Base-by-base conservation (phyloP, 2,113 vertebrate species). In the Diadophis punctatus region DNA sequence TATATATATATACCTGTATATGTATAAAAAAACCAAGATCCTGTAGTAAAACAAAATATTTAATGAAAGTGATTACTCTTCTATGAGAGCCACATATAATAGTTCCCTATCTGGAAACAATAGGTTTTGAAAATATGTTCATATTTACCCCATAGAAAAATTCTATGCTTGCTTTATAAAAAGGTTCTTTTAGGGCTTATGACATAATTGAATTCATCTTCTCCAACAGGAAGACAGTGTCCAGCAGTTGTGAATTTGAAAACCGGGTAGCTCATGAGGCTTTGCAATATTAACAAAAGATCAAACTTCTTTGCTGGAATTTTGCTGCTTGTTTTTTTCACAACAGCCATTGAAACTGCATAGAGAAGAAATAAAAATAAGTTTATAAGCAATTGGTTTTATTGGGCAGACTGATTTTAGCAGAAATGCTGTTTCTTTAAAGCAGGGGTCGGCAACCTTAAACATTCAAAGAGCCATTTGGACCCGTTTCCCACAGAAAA, bases 301-400 rank as follows among this genome's bases (percentile, higher is more conserved):
- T 98, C 96, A 98, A 86, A 96, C 95, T 9, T 95, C 93, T 63
- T 97, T 95, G 85, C 84, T 94, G 86, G 93, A 96, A 63, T 96
- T 95, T 11, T 4, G 96, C 5, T 87, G 90, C 93, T 96, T 97
- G 89, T 3, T 30, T 94, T 95, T 97, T 96, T 95, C 94, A 92
- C 93, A 90, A 87, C 92, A 93, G 86, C 53, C 94, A 88, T 18
- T 92, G 91, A 85, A 23, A 92, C 94, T 94, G 95, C 91, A 55
- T 89, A 96, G 94, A 93, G 6, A 94, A 88, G 91, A 93, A 90
- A 10, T 49, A 93, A 93, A 84, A 16, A 20, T 58, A 90, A 25
- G 46, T 74, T 22, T 94, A 86, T 9, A 93, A 94, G 86, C 10
- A 23, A 52, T 23, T 27, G 74, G 3, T n/a, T 6, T 34, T 22